Evolutionary conservation across 2,888 invertebrate species (phyloP), one percentile per base, ranked within the genome.

Genomic region (Drosophila antonietae): DNA sequence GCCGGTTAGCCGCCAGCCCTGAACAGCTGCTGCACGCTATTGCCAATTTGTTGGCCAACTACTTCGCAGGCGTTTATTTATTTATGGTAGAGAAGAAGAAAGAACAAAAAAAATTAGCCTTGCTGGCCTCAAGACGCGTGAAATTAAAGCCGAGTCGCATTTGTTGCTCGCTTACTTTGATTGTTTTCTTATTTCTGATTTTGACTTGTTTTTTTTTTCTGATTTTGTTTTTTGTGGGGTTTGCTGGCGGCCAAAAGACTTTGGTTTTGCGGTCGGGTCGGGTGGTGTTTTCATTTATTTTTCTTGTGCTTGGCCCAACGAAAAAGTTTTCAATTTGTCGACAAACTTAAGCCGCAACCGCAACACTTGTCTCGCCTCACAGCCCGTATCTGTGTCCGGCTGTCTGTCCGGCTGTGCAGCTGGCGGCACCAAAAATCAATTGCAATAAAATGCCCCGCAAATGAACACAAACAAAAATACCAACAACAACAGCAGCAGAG

Each of bases 371-470:
- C 69, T 84, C 69, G 81, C 60, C 52, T 52, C 59, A 33, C 35
- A 62, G 49, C 35, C 37, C 37, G 35, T 46, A 57, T 35, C 66
- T 62, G 62, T 18, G 18, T 5, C 53, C 28, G 53, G 1, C 53
- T n/a, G n/a, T 47, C 73, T 66, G 37, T 41, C 55, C 69, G 57
- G 65, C 68, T 55, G 58, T 80, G 83, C 85, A 86, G 89, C 85
- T 86, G 85, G 80, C 89, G 89, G 78, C 89, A 76, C 88, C 83
- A 59, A 88, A 89, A 86, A 89, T 86, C 85, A 86, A 88, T 86
- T 89, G 89, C 88, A 89, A 80, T 88, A 78, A 86, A 86, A 88
- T 80, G 59, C 60, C 49, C 63, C 52, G 59, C 73, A 78, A 80
- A 73, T 77, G 68, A 78, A 83, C 67, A 67, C 57, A 79, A 68